These are phyloP conservation scores for Lineus longissimus DNA, from an alignment of 1,140 invertebrate genomes.

Conservation along the genomic window DNA sequence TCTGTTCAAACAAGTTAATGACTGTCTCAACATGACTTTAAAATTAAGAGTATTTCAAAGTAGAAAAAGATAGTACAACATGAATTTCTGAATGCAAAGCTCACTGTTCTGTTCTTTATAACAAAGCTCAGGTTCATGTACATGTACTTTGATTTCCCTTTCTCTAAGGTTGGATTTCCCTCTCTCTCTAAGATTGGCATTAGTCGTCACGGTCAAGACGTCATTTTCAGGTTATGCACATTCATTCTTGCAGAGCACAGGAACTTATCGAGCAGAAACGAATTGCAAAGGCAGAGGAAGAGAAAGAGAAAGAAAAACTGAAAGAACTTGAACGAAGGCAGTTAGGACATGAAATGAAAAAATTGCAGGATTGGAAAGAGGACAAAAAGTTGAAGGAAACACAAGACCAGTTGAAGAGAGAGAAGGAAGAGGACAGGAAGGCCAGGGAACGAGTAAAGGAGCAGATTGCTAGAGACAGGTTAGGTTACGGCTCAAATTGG, in stretches of 20 bases:
- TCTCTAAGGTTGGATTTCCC: too few relatives aligned
- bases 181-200: too few relatives aligned
- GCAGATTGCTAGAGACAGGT: constrained; percentile 74
- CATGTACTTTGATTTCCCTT: too few relatives aligned
- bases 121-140: too few relatives aligned
- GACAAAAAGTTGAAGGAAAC: constrained; percentile 71
- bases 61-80: too few relatives aligned
- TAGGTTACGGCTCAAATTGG: constrained; percentile 13
- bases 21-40: too few relatives aligned
- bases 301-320: constrained; percentile 63
- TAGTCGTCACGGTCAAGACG: too few relatives aligned
- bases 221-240: too few relatives aligned
- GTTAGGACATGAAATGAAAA: constrained; percentile 67
- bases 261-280: constrained; percentile 42
- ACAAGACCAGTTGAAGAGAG: constrained; percentile 63
- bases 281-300: constrained; percentile 61
- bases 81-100: too few relatives aligned
- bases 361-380: constrained; percentile 66
- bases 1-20: too few relatives aligned
- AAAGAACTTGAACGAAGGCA: constrained; percentile 70
- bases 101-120: too few relatives aligned
- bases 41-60: too few relatives aligned
- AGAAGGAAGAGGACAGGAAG: constrained; percentile 66
- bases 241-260: constrained; percentile 27
- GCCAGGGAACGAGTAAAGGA: constrained; percentile 67